These are phyloP conservation scores for Apamea sordens DNA, from an alignment of 2,888 invertebrate genomes.

Conservation along the genomic window DNA sequence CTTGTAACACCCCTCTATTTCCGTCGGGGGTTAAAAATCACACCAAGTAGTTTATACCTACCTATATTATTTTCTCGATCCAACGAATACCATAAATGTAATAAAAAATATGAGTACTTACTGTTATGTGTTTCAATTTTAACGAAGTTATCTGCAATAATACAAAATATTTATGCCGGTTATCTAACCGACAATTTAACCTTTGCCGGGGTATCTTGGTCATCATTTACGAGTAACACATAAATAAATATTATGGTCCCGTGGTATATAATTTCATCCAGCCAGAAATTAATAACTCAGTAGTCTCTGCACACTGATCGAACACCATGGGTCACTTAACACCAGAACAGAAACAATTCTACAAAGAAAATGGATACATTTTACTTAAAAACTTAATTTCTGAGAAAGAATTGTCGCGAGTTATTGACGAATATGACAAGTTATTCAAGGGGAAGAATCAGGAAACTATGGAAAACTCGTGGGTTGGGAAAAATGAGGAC, in stretches of 20 bases:
- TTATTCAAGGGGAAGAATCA: slow-evolving; percentile 87
- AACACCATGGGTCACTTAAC: slow-evolving; percentile 78
- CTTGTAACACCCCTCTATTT: too few species aligned
- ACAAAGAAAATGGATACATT: slow-evolving; percentile 89
- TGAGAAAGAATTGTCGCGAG: slow-evolving; percentile 82
- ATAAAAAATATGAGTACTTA: background rate
- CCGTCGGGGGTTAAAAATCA: too few species aligned
- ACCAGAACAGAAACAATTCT: slow-evolving; percentile 85
- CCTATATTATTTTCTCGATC: background rate
- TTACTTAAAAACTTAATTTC: slow-evolving; percentile 86
- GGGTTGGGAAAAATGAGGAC: slow-evolving; percentile 86
- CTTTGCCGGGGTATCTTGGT: slow-evolving; percentile 40
- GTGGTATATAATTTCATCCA: slow-evolving; percentile 33
- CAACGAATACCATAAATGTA: background rate
- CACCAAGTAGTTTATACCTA: background rate
- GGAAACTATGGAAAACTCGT: slow-evolving; percentile 87
- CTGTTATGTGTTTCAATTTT: slow-evolving; percentile 24
- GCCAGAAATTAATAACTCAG: slow-evolving; percentile 5
- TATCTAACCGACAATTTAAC: slow-evolving; percentile 45
- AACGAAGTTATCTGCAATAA: slow-evolving; percentile 17
- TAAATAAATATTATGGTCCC: slow-evolving; percentile 15
- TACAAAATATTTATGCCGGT: slow-evolving; percentile 36
- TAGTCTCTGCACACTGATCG: slow-evolving; percentile 7
- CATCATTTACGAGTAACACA: slow-evolving; percentile 11
- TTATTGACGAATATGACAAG: slow-evolving; percentile 87